phyloP scores from a whole-genome alignment of 2,113 vertebrate genomes.

The Phasianus colchicus region DNA sequence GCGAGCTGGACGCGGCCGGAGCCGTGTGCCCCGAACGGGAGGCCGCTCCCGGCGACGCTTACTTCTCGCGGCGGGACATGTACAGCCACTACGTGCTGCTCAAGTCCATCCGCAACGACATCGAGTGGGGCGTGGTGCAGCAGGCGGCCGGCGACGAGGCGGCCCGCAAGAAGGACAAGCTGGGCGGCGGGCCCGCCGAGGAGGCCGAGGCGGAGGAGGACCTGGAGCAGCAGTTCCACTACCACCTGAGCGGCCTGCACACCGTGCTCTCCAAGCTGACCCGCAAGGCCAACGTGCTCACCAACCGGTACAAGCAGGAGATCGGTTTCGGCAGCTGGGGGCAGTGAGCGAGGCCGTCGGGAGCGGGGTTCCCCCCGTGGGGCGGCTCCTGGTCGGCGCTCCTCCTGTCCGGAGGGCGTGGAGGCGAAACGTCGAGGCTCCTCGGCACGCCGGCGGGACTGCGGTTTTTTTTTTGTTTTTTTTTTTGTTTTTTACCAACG shows the following conservation, averaged over 20 bases:
- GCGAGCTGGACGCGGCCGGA: slow-evolving; percentile 76
- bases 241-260: slow-evolving; percentile 92
- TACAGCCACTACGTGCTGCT: slow-evolving; percentile 93
- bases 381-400: slow-evolving; percentile 68
- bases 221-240: slow-evolving; percentile 93
- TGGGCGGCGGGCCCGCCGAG: slow-evolving; percentile 77
- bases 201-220: slow-evolving; percentile 84
- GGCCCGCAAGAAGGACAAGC: slow-evolving; percentile 79
- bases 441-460: slow-evolving; percentile 53
- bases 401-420: background rate
- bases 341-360: slow-evolving; percentile 73
- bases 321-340: slow-evolving; percentile 90
- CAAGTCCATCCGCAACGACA: slow-evolving; percentile 94
- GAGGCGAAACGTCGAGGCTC: slow-evolving; percentile 31
- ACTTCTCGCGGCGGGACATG: slow-evolving; percentile 88
- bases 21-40: slow-evolving; percentile 17
- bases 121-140: slow-evolving; percentile 93
- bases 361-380: too few species aligned
- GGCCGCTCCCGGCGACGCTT: slow-evolving; percentile 46
- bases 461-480: background rate
- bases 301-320: slow-evolving; percentile 96
- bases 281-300: slow-evolving; percentile 91
- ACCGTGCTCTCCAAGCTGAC: slow-evolving; percentile 93
- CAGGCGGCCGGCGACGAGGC: slow-evolving; percentile 81
- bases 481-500: slow-evolving; percentile 38